These are phyloP conservation scores for Pipistrellus pipistrellus DNA, from an alignment of 2,797 vertebrate genomes.

Conservation along the genomic window DNA sequence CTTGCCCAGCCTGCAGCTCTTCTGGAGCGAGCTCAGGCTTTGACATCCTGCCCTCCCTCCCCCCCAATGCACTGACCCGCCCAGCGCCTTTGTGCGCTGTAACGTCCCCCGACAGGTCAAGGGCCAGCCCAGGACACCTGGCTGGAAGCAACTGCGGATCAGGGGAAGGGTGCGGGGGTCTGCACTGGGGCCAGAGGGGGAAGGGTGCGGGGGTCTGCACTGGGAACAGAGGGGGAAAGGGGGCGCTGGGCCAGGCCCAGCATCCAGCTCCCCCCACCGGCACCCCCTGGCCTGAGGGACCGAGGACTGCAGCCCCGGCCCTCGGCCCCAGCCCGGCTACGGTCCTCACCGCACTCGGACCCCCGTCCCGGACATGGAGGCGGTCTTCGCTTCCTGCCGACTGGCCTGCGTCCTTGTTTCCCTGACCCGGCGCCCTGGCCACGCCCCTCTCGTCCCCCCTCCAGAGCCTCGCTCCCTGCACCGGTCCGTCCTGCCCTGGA, in stretches of 20 bases:
- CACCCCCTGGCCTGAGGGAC: background rate
- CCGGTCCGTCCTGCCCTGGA: background rate
- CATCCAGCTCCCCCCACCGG: background rate
- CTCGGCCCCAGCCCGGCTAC: background rate
- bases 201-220: background rate
- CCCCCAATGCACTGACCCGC: rapidly evolving
- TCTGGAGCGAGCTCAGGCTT: background rate
- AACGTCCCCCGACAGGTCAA: background rate
- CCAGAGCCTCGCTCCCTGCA: background rate
- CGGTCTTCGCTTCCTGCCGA: background rate
- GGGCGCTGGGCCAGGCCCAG: background rate
- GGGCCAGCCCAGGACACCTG: background rate
- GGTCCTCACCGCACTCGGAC: background rate
- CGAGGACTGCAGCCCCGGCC: background rate
- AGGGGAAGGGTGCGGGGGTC: background rate
- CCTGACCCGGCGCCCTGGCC: background rate
- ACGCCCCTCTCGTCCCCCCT: no score
- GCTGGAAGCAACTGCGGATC: background rate
- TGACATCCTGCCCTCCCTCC: no score
- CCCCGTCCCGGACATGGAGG: rapidly evolving
- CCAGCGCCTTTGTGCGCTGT: background rate
- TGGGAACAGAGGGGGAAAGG: no score
- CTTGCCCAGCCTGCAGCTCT: background rate
- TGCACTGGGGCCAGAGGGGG: no score
- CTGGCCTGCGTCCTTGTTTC: background rate